Conservation (phyloP, 1,140 invertebrate species). For the Scaptomyza montana region DNA sequence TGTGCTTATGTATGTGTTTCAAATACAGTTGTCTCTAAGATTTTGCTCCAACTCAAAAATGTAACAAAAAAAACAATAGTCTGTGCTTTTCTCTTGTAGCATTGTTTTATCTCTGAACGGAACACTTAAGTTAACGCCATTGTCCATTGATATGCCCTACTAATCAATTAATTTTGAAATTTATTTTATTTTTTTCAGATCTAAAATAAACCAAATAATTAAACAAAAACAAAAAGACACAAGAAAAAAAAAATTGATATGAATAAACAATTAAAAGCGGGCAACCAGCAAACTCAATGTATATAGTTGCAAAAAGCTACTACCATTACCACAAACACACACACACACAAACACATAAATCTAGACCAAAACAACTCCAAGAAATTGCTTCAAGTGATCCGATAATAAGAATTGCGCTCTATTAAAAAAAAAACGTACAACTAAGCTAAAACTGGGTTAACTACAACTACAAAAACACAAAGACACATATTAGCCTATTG, state of each 20-base stretch:
- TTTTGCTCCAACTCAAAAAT: neutral
- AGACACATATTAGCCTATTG: constrained; percentile 52
- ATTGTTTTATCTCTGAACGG: constrained; percentile 44
- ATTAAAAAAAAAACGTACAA: constrained; percentile 16
- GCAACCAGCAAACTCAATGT: constrained; percentile 16
- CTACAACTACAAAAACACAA: constrained; percentile 26
- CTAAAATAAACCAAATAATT: constrained; percentile 45
- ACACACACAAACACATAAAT: constrained; percentile 24
- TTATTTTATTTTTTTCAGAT: constrained; percentile 54
- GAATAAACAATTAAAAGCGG: constrained; percentile 19
- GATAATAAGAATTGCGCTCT: constrained; percentile 76
- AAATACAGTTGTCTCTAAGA: too few relatives aligned
- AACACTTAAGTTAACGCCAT: constrained; percentile 39
- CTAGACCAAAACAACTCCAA: constrained; percentile 62
- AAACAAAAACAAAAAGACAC: constrained; percentile 22
- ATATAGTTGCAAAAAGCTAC: constrained; percentile 1
- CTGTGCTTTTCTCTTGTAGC: constrained; percentile 8
- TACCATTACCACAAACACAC: constrained; percentile 12
- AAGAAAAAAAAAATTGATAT: constrained; percentile 18
- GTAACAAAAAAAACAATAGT: neutral
- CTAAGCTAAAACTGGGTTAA: constrained; percentile 61
- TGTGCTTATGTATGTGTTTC: too few relatives aligned
- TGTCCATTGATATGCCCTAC: constrained; percentile 44
- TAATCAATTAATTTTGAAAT: constrained; percentile 44
- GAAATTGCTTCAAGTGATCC: constrained; percentile 80